Evolutionary conservation across 2,113 vertebrate genomes (phyloP).

Genomic region (Spilogale gracilis): DNA sequence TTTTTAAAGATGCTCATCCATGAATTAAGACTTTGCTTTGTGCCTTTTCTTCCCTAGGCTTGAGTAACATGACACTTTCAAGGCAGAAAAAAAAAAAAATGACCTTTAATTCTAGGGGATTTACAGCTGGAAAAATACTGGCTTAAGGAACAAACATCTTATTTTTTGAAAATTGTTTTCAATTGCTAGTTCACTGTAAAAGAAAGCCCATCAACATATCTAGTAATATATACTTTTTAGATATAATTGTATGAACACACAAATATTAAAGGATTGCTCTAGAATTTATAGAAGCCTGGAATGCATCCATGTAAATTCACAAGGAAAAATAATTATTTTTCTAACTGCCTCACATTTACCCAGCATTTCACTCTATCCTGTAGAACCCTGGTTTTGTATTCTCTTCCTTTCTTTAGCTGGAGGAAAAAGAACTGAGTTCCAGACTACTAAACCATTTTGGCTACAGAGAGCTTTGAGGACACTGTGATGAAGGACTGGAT

Average conservation of each 20-base stretch:
- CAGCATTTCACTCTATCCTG: not conserved
- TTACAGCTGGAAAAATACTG: not conserved
- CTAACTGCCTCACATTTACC: not conserved
- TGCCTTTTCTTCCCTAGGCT: not conserved
- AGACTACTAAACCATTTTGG: not conserved
- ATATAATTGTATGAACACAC: not conserved
- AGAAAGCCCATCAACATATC: constrained; percentile 10
- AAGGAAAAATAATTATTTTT: not conserved
- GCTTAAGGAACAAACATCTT: not conserved
- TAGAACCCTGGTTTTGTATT: not conserved
- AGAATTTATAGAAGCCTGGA: not conserved
- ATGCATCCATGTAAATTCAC: not conserved
- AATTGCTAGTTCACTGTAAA: not conserved
- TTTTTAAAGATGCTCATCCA: not conserved
- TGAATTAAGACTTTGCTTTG: not conserved
- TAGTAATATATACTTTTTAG: not conserved
- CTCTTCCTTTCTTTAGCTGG: not conserved
- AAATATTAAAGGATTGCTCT: not conserved
- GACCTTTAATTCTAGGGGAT: not conserved
- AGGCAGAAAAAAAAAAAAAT: not conserved
- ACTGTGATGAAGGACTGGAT: not conserved
- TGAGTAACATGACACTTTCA: not conserved
- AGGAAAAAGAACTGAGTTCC: not conserved
- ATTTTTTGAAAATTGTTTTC: not conserved
- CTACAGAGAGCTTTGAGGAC: not conserved